Percentiles rank a stretch among this genome's conserved stretches.
These are phyloP conservation scores for Delichon dasypus DNA, from an alignment of 2,797 vertebrate species.

Conservation along the genomic window DNA sequence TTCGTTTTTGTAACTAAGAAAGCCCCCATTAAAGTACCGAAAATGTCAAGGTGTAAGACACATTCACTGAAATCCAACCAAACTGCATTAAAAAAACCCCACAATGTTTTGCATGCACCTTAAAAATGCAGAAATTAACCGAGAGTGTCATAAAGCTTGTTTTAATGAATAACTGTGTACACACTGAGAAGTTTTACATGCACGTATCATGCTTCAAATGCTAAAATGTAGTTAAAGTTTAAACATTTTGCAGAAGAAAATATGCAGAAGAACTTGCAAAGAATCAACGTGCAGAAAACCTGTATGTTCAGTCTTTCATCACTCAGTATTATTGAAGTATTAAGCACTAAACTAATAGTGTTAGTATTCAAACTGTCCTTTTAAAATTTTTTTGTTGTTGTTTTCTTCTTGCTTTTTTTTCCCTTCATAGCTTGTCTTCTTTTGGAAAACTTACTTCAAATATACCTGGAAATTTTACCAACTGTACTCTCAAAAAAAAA, in stretches of 20 bases:
- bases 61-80: conserved; percentile 48
- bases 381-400: neutral
- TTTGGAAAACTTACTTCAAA: neutral
- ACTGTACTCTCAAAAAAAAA: neutral
- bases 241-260: conserved; percentile 56
- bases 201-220: conserved; percentile 51
- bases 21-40: conserved; percentile 42
- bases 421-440: neutral
- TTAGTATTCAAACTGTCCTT: neutral
- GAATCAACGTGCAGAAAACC: conserved; percentile 43
- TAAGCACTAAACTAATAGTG: conserved; percentile 44
- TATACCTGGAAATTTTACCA: neutral
- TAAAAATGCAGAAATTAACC: conserved; percentile 53
- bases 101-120: neutral
- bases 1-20: conserved; percentile 60
- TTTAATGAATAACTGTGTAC: conserved; percentile 69
- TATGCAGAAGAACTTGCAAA: conserved; percentile 19
- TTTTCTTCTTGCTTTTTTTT: neutral
- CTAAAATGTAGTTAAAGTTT: conserved; percentile 69
- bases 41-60: conserved; percentile 40
- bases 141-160: conserved; percentile 40
- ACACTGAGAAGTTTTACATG: conserved; percentile 16
- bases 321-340: conserved; percentile 32
- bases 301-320: conserved; percentile 52
- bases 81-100: neutral